Conservation (phyloP, 2,113 vertebrate genomes). For the Ceyx margarethae region DNA sequence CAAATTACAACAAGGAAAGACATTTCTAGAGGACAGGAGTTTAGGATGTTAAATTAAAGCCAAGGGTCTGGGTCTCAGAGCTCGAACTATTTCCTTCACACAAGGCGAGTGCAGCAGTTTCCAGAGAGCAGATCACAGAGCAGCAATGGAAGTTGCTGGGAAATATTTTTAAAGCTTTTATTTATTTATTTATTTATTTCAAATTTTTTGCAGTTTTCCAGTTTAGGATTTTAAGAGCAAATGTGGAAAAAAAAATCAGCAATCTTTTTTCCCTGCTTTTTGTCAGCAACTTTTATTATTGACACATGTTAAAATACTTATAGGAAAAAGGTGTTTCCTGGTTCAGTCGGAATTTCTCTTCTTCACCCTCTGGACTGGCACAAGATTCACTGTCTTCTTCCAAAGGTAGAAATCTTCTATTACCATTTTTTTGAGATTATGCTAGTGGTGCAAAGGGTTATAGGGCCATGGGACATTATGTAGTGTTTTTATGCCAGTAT, state of each 20-base stretch:
- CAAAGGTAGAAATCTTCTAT: background rate
- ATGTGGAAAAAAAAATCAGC: background rate
- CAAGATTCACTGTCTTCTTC: background rate
- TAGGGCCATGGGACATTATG: background rate
- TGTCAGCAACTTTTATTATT: background rate
- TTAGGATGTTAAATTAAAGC: background rate
- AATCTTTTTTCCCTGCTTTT: background rate
- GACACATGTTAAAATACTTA: background rate
- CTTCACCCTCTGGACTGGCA: background rate
- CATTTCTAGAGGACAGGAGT: background rate
- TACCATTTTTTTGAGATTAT: background rate
- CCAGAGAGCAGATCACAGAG: background rate
- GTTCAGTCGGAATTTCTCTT: background rate
- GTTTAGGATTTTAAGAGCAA: background rate
- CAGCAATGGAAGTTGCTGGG: background rate
- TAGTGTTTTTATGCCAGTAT: background rate
- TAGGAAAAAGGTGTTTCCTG: background rate
- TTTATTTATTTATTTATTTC: background rate
- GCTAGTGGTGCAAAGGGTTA: background rate
- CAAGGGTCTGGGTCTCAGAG: background rate
- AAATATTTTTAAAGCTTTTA: background rate
- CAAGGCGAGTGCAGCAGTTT: fast-evolving
- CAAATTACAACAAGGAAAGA: background rate
- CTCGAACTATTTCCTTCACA: background rate
- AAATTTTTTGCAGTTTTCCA: background rate